phyloP scores from a whole-genome alignment of 1,140 invertebrate genomes.

The Helicorthomorpha holstii region DNA sequence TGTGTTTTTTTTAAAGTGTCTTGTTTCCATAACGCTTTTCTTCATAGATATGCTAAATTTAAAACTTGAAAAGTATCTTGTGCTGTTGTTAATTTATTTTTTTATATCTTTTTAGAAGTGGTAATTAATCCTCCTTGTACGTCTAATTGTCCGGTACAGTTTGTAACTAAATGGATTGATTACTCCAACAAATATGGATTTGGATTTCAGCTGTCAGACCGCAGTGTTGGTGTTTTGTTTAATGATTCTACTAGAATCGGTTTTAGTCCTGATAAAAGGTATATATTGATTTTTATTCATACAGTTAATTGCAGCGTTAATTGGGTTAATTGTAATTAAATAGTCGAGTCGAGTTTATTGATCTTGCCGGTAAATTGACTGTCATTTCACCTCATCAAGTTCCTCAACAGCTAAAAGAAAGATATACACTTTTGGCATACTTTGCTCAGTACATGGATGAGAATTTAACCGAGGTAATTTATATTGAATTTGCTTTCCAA shows the following conservation, averaged over 20 bases:
- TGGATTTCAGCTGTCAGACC: conserved; percentile 90
- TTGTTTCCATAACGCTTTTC: too few relatives aligned
- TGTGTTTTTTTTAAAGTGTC: too few relatives aligned
- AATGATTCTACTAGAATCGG: conserved; percentile 87
- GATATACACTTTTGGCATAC: conserved; percentile 37
- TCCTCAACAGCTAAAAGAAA: conserved; percentile 34
- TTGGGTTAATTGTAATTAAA: conserved; percentile 8
- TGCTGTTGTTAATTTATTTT: neutral
- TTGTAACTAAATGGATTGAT: conserved; percentile 88
- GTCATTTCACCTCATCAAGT: conserved; percentile 29
- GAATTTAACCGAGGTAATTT: conserved; percentile 34
- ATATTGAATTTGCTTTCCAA: neutral
- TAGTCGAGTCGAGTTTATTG: conserved; percentile 39
- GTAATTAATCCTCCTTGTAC: conserved; percentile 8
- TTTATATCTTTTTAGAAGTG: neutral
- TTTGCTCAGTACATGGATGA: conserved; percentile 45
- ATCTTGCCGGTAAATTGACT: conserved; percentile 30
- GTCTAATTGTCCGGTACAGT: conserved; percentile 28
- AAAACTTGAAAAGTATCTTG: too few relatives aligned
- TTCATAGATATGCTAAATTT: too few relatives aligned
- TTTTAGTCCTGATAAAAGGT: conserved; percentile 67
- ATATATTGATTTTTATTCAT: too few relatives aligned
- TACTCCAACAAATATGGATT: conserved; percentile 98
- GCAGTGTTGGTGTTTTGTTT: conserved; percentile 86
- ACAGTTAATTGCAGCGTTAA: neutral